Percentiles rank a stretch among this genome's conserved stretches.
Evolutionary conservation across 1,140 invertebrate species (phyloP).

Genomic region (Achroia grisella): DNA sequence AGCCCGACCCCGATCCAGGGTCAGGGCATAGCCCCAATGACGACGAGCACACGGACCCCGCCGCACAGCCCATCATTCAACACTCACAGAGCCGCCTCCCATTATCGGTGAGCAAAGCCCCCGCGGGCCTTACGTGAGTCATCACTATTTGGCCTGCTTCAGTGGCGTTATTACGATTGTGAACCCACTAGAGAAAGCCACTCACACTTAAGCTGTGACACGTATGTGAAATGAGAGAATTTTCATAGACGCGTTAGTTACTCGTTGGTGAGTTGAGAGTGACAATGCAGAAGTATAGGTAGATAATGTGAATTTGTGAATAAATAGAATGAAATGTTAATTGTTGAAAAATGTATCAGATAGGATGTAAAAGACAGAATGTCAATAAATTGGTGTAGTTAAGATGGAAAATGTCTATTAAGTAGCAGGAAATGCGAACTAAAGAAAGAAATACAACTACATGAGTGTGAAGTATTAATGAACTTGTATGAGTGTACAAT

Average conservation of each 20-base stretch:
- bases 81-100: slow-evolving; percentile 8
- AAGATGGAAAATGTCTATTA: slow-evolving; percentile 6
- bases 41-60: slow-evolving; percentile 5
- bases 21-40: neutral
- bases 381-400: slow-evolving; percentile 29
- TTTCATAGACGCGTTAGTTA: slow-evolving; percentile 25
- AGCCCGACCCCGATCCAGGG: slow-evolving; percentile 13
- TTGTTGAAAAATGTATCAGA: slow-evolving; percentile 49
- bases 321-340: slow-evolving; percentile 47
- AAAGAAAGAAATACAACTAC: slow-evolving; percentile 26
- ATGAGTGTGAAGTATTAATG: neutral
- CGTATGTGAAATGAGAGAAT: slow-evolving; percentile 26
- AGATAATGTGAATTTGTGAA: slow-evolving; percentile 59
- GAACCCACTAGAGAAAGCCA: slow-evolving; percentile 18
- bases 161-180: slow-evolving; percentile 7
- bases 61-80: slow-evolving; percentile 2
- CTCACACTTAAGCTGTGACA: slow-evolving; percentile 20
- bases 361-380: slow-evolving; percentile 36
- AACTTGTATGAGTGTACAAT: no score
- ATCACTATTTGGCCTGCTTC: slow-evolving; percentile 8
- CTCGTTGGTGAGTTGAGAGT: slow-evolving; percentile 27
- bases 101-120: slow-evolving; percentile 29
- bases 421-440: slow-evolving; percentile 13
- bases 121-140: slow-evolving; percentile 40
- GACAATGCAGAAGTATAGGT: slow-evolving; percentile 35